Evolutionary conservation across 2,888 invertebrate species (phyloP).

Genomic region (Argyra leucocephala): DNA sequence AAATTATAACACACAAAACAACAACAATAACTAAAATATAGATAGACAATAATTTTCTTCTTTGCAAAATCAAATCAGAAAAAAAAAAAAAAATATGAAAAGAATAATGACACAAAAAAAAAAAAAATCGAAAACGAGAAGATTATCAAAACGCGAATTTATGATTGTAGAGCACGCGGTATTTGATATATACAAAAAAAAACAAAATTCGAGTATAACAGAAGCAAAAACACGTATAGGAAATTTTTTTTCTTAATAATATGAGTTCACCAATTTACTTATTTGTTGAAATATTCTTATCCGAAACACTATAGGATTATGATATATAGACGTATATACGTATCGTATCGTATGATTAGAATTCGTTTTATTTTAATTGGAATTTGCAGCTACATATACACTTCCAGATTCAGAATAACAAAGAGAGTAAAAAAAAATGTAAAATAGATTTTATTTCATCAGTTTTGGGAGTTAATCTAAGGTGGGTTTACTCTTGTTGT

Average conservation of each 20-base stretch:
- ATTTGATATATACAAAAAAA: not conserved
- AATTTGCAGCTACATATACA: no score
- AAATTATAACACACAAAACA: no score
- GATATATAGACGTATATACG: no score
- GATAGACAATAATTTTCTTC: not conserved
- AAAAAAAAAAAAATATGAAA: not conserved
- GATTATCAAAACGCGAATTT: slow-evolving; percentile 1
- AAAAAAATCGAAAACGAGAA: no score
- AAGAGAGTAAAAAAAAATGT: no score
- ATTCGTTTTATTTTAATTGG: no score
- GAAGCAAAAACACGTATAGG: not conserved
- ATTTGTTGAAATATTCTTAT: no score
- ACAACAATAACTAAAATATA: no score
- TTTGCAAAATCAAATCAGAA: not conserved
- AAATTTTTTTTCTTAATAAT: not conserved
- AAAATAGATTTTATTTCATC: not conserved
- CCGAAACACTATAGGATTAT: no score
- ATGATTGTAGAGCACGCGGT: not conserved
- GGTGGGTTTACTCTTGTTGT: not conserved
- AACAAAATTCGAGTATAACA: not conserved
- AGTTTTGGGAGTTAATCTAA: not conserved
- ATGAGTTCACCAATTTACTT: not conserved
- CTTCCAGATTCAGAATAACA: no score
- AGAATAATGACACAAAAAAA: not conserved
- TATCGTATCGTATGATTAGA: no score